These are phyloP conservation scores for Mustela lutreola DNA, from an alignment of 2,113 vertebrate genomes.

Conservation along the genomic window DNA sequence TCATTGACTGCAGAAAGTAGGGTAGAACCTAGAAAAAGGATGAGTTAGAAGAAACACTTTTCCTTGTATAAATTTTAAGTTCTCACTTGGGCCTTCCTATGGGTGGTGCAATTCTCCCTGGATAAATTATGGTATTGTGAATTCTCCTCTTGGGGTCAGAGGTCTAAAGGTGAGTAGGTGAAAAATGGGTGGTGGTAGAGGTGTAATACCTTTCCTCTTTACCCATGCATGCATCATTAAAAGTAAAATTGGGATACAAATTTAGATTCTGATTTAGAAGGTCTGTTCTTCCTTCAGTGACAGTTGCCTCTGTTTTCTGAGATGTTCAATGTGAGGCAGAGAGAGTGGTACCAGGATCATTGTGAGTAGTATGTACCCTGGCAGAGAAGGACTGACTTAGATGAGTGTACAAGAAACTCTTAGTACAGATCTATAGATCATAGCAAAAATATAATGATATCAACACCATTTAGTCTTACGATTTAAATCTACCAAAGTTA, in stretches of 20 bases:
- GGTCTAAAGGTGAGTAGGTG: neutral
- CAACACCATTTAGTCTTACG: neutral
- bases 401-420: neutral
- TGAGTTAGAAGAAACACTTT: neutral
- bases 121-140: neutral
- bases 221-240: neutral
- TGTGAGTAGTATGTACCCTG: neutral
- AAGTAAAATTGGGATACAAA: neutral
- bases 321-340: neutral
- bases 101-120: neutral
- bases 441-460: neutral
- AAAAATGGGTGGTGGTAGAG: neutral
- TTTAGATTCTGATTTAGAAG: neutral
- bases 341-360: neutral
- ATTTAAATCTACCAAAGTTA: slow-evolving; percentile 13
- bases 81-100: slow-evolving; percentile 1
- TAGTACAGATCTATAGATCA: neutral
- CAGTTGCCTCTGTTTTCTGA: neutral
- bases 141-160: neutral
- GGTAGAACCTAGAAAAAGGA: neutral
- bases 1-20: neutral
- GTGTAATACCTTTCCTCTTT: neutral
- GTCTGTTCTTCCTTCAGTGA: neutral
- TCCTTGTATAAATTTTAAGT: neutral
- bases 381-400: neutral